Base-by-base conservation (phyloP, 2,888 invertebrate species). In the Lasioglossum marginatum region DNA sequence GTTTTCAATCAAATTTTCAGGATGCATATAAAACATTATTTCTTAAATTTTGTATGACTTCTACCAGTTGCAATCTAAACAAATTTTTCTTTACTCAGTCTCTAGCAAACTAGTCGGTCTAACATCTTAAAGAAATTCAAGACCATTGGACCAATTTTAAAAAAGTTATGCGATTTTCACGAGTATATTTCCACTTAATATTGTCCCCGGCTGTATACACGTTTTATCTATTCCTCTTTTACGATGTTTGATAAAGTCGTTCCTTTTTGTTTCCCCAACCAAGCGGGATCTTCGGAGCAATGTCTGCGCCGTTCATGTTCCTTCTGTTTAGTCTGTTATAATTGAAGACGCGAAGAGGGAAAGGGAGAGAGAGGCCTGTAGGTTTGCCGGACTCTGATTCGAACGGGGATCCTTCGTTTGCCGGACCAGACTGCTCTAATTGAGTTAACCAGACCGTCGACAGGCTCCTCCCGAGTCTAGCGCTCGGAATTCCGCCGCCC, bases 291-390 rank as follows among this genome's bases (percentile, higher is more conserved):
- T 16, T 16, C 34, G 66, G 10, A 70, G 40, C 70, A 40, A 40
- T n/a, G 70, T 40, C 40, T n/a, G 23, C 52, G 52, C 23, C 37
- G 40, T 68, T 84, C 43, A 57, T 83, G 85, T 82, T 87, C 73
- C 75, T 19, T 75, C 27, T 60, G 75, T 75, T 75, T 75, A 43
- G 40, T 60, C 57, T 75, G 37, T 37, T 40, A 60, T 75, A 75
- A 75, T 75, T 57, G 75, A 43, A 19, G 57, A 40, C 34, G 45
- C 66, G 34, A 37, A 52, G n/a, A n/a, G 77, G 48, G n/a, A 19
- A 77, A 66, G 66, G 68, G 72, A 48, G 0, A 43, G 45, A 40
- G 57, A 12, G n/a, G 57, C 12, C n/a, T 73, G 78, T 66, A 76
- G 48, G 37, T 74, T 73, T 76, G 66, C 40, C 43, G 72, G 72